Conservation (phyloP, 2,797 vertebrate species). For the Trachops cirrhosus region DNA sequence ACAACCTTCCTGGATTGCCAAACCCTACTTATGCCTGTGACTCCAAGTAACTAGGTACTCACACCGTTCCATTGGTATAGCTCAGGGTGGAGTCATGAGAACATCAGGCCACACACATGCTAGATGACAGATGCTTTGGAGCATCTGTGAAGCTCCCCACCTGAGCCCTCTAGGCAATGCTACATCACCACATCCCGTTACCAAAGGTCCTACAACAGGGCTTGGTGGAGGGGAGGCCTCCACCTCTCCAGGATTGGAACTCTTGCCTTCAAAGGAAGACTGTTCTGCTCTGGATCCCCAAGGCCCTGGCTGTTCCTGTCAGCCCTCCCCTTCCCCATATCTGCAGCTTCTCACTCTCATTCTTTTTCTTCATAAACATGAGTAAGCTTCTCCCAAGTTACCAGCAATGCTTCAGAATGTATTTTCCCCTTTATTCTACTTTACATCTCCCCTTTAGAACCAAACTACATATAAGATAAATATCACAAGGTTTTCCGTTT, state of each 20-base stretch:
- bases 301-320: background rate
- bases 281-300: background rate
- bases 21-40: background rate
- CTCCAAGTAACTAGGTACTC: background rate
- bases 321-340: background rate
- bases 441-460: background rate
- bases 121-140: background rate
- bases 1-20: background rate
- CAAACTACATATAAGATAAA: background rate
- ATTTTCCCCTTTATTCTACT: background rate
- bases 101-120: background rate
- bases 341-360: background rate
- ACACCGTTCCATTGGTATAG: background rate
- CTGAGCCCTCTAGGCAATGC: background rate
- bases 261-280: background rate
- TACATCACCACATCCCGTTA: background rate
- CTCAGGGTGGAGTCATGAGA: background rate
- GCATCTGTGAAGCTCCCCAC: background rate
- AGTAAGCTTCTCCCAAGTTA: background rate
- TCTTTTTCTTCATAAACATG: background rate
- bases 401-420: background rate
- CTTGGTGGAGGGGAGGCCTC: background rate
- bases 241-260: background rate
- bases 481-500: background rate
- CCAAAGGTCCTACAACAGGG: background rate